Conservation (phyloP, 2,113 vertebrate species). For the Lonchura striata region DNA sequence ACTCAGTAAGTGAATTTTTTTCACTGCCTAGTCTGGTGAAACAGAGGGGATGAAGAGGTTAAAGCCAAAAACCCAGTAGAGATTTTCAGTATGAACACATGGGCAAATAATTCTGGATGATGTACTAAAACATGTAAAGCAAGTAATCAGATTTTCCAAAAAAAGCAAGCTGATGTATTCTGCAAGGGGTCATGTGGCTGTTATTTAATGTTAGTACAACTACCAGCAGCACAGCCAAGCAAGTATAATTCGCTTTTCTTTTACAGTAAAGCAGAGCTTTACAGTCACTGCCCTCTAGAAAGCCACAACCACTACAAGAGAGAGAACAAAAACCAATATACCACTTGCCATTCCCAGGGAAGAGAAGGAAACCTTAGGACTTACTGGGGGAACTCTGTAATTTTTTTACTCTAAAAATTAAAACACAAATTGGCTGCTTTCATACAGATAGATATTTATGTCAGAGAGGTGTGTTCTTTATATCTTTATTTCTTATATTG, state of each 20-base stretch:
- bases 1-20: background rate
- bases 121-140: background rate
- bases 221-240: background rate
- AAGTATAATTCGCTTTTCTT: background rate
- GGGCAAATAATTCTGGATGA: background rate
- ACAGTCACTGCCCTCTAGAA: background rate
- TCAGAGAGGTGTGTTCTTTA: background rate
- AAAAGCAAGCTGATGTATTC: background rate
- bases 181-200: background rate
- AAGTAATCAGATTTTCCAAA: background rate
- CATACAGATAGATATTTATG: background rate
- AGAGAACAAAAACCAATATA: background rate
- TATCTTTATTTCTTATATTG: background rate
- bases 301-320: background rate
- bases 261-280: background rate
- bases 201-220: background rate
- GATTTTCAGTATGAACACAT: background rate
- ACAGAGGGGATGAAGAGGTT: background rate
- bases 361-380: accelerated
- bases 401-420: background rate
- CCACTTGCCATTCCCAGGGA: background rate
- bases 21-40: background rate
- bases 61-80: background rate
- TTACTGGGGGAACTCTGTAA: background rate
- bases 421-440: background rate